Percentiles rank a stretch among this genome's conserved stretches.
phyloP scores from a whole-genome alignment of 2,888 invertebrate species.

The Trichogramma dendrolimi region DNA sequence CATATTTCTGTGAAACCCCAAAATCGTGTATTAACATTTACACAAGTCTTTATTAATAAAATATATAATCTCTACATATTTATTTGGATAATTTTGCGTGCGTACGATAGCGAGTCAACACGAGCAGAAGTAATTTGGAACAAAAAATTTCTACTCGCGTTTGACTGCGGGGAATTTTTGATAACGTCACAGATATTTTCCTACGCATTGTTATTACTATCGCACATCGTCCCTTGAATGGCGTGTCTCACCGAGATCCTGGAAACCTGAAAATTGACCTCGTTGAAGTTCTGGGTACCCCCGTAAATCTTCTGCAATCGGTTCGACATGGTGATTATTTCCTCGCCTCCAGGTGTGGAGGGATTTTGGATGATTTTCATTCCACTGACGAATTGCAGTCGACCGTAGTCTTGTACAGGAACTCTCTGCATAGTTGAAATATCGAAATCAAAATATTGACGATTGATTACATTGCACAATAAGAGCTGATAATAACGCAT shows the following conservation, averaged over 20 bases:
- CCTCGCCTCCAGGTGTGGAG: slow-evolving; percentile 53
- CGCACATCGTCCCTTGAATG: slow-evolving; percentile 1
- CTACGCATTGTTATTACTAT: background rate
- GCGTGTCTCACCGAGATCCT: slow-evolving; percentile 35
- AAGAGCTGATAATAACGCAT: background rate
- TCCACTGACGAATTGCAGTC: slow-evolving; percentile 71
- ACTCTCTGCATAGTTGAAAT: slow-evolving; percentile 17
- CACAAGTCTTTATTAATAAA: no score
- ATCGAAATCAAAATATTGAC: slow-evolving; percentile 6
- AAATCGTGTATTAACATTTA: no score
- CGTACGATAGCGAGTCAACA: no score
- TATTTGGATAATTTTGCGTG: no score
- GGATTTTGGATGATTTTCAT: slow-evolving; percentile 61
- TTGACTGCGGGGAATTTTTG: no score
- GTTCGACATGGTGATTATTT: slow-evolving; percentile 65
- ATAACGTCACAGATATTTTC: no score
- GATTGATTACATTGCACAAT: background rate
- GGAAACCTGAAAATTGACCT: slow-evolving; percentile 66
- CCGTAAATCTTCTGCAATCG: slow-evolving; percentile 65
- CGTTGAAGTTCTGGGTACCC: slow-evolving; percentile 55
- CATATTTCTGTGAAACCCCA: no score
- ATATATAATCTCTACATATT: no score
- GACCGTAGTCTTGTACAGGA: slow-evolving; percentile 52
- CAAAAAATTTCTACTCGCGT: no score
- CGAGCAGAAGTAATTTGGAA: no score